Evolutionary conservation across 2,888 invertebrate species (phyloP), one percentile per base, ranked within the genome.

Genomic region (Agrilus mali): DNA sequence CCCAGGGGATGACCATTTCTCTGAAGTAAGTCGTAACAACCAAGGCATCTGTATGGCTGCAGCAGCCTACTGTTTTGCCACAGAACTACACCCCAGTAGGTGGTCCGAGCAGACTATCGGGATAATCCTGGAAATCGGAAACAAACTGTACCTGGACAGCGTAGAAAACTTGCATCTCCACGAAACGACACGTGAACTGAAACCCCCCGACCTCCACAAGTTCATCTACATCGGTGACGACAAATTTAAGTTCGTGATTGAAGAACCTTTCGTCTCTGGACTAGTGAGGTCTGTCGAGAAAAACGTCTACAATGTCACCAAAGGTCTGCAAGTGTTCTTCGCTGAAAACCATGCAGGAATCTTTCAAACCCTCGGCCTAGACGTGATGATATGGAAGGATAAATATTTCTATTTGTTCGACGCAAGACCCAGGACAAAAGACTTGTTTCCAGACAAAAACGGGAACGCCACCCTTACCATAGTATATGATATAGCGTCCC

Each of bases 351-450:
- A 67, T 13, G 70, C 74, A 15, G 75, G 74, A 0, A 58, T 77
- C 42, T 56, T 78, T 2, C 60, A 62, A 47, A 62, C 65, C 0
- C 52, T 60, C 14, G 55, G 58, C n/a, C 41, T 59, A 7, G 72
- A 72, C 57, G 56, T 76, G 12, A 69, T 71, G 0, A 70, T 77
- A 50, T 77, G 76, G 79, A 74, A 73, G 51, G 72, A 66, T 38
- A 67, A 74, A 38, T 69, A 72, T 47, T 80, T 66, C 56, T 78
- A 77, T 47, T 70, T 82, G 50, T 81, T 80, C 53, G 81, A 81
- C 58, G 75, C 78, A 1, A 74, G 69, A 14, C 73, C 75, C 1
- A 65, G 77, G 52, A 72, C 72, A 38, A 65, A 70, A 1, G 69
- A 70, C 51, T 68, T 74, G 1, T 72, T 64, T 49, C 67, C 71